Percentiles rank a stretch among this genome's conserved stretches.
Conservation (phyloP, 2,888 invertebrate species). For the Mesochorus sp. region DNA sequence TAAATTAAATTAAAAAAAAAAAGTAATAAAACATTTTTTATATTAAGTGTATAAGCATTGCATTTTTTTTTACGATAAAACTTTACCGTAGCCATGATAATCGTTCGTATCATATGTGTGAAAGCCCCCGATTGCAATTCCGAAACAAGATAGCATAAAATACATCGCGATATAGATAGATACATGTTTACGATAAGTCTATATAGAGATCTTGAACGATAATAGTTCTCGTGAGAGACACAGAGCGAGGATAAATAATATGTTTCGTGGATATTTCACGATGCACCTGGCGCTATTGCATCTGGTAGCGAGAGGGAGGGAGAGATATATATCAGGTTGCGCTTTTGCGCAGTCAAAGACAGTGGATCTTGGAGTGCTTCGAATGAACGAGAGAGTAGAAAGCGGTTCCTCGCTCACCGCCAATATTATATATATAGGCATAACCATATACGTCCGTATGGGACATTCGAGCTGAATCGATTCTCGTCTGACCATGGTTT, state of each 20-base stretch:
- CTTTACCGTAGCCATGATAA: neutral
- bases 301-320: neutral
- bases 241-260: slow-evolving; percentile 30
- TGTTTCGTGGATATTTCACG: slow-evolving; percentile 35
- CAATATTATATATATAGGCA: slow-evolving; percentile 19
- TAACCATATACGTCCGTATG: neutral
- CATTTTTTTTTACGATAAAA: too few relatives aligned
- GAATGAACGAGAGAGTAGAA: slow-evolving; percentile 59
- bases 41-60: too few relatives aligned
- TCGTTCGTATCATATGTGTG: slow-evolving; percentile 24
- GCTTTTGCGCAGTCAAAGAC: slow-evolving; percentile 31
- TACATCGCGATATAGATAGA: slow-evolving; percentile 14
- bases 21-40: too few relatives aligned
- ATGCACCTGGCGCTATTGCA: slow-evolving; percentile 42
- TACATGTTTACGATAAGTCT: slow-evolving; percentile 13
- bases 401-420: slow-evolving; percentile 50
- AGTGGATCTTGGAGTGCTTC: slow-evolving; percentile 41
- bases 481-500: neutral
- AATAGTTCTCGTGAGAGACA: neutral
- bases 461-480: too few relatives aligned
- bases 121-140: slow-evolving; percentile 27
- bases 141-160: slow-evolving; percentile 1
- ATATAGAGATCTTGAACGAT: neutral
- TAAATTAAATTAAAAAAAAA: too few relatives aligned
- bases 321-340: neutral